Evolutionary conservation across 1,140 invertebrate genomes (phyloP).

Genomic region (Aphaenogaster ashmeadi): DNA sequence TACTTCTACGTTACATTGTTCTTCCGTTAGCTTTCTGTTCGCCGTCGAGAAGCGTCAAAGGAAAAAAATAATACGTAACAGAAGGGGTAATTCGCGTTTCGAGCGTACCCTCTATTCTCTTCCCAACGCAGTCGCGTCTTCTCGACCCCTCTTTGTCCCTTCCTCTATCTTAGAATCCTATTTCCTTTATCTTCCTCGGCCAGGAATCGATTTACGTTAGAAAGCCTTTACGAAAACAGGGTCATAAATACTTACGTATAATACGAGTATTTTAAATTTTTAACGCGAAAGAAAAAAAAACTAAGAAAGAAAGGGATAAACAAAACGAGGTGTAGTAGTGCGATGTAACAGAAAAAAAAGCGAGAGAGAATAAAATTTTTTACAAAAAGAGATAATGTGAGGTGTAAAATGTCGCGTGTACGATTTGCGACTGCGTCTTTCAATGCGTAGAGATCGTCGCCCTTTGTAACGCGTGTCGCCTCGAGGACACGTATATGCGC

Average conservation of each 20-base stretch:
- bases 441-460: constrained; percentile 67
- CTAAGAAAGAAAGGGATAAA: constrained; percentile 69
- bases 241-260: constrained; percentile 86
- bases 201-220: constrained; percentile 84
- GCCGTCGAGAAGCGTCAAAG: constrained; percentile 48
- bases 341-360: constrained; percentile 61
- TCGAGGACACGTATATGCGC: constrained; percentile 39
- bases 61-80: constrained; percentile 28
- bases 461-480: constrained; percentile 67
- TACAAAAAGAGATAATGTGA: constrained; percentile 61
- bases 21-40: constrained; percentile 26
- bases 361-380: constrained; percentile 70
- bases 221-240: constrained; percentile 87
- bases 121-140: constrained; percentile 45
- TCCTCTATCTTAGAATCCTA: constrained; percentile 56
- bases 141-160: constrained; percentile 38
- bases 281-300: constrained; percentile 76
- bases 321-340: constrained; percentile 66
- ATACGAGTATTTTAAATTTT: constrained; percentile 85
- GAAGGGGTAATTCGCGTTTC: constrained; percentile 26
- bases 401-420: constrained; percentile 56
- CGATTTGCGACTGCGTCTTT: constrained; percentile 72
- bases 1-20: not conserved
- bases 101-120: constrained; percentile 39
- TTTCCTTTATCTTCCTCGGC: constrained; percentile 76